Evolutionary conservation across 2,888 invertebrate species (phyloP).

Genomic region (Thymelicus sylvestris): DNA sequence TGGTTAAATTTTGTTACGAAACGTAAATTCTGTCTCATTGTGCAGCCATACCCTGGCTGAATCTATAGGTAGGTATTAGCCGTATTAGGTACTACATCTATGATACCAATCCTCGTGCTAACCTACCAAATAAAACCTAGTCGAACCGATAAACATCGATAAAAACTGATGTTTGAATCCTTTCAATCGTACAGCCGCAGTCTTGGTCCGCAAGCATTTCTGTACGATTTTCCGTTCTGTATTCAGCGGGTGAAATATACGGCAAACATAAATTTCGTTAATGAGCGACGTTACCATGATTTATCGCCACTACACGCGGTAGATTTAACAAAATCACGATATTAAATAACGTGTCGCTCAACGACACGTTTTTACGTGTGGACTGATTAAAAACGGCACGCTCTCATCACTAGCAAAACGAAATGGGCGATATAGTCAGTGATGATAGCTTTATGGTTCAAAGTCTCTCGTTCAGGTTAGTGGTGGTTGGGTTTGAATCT

Average conservation of each 20-base stretch:
- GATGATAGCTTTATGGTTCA: background rate
- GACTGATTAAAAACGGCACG: constrained; percentile 26
- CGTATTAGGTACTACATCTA: too few relatives aligned
- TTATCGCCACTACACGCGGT: constrained; percentile 65
- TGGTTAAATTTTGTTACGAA: too few relatives aligned
- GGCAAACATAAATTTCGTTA: constrained; percentile 77
- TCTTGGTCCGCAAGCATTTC: constrained; percentile 10
- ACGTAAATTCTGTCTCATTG: too few relatives aligned
- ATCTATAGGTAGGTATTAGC: too few relatives aligned
- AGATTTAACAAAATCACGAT: constrained; percentile 70
- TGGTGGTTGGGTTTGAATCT: too few relatives aligned
- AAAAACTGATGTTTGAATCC: background rate
- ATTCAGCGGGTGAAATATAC: constrained; percentile 44
- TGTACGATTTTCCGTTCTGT: constrained; percentile 24
- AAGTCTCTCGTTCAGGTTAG: background rate
- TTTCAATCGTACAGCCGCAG: background rate
- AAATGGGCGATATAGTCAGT: background rate
- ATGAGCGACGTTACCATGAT: constrained; percentile 72
- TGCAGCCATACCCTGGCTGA: too few relatives aligned
- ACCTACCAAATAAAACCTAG: too few relatives aligned
- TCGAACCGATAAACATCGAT: too few relatives aligned
- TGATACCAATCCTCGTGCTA: too few relatives aligned
- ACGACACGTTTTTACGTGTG: constrained; percentile 29
- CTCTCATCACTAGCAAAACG: constrained; percentile 9
- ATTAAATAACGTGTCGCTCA: constrained; percentile 58